Percentiles rank a stretch among this genome's conserved stretches.
Evolutionary conservation across 2,797 vertebrate genomes (phyloP).

Genomic region (Clarias fuscus): DNA sequence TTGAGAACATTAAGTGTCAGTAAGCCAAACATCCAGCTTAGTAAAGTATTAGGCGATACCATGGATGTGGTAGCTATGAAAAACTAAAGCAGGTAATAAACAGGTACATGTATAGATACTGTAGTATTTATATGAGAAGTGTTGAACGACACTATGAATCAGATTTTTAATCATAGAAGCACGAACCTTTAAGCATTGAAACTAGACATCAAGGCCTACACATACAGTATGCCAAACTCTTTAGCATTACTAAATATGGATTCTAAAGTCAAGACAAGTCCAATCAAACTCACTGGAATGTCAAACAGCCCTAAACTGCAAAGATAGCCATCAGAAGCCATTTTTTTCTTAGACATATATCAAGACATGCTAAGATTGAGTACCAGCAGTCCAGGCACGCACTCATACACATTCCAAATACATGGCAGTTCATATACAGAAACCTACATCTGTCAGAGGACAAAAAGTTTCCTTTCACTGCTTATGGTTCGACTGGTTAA

Average conservation of each 20-base stretch:
- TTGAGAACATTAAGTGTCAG: no score
- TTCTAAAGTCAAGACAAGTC: constrained; percentile 32
- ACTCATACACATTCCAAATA: constrained; percentile 18
- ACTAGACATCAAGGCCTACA: not conserved
- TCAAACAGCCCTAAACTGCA: constrained; percentile 3
- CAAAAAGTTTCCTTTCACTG: constrained; percentile 36
- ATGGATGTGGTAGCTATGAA: no score
- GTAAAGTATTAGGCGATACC: no score
- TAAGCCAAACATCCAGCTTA: no score
- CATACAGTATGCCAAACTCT: not conserved
- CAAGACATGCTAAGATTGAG: constrained; percentile 10
- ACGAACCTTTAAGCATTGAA: not conserved
- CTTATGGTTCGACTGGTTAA: constrained; percentile 11
- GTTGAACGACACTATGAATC: not conserved
- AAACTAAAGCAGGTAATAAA: no score
- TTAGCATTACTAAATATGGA: constrained; percentile 26
- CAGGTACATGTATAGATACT: no score
- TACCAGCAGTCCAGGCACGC: constrained; percentile 18
- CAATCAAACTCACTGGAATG: constrained; percentile 36
- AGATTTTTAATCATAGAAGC: not conserved
- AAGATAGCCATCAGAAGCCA: constrained; percentile 15
- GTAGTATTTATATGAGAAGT: no score
- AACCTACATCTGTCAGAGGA: constrained; percentile 23
- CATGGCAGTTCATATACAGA: constrained; percentile 13
- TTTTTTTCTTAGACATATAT: constrained; percentile 36